Evolutionary conservation across 2,888 invertebrate species (phyloP).

Genomic region (Microctonus aethiopoides): DNA sequence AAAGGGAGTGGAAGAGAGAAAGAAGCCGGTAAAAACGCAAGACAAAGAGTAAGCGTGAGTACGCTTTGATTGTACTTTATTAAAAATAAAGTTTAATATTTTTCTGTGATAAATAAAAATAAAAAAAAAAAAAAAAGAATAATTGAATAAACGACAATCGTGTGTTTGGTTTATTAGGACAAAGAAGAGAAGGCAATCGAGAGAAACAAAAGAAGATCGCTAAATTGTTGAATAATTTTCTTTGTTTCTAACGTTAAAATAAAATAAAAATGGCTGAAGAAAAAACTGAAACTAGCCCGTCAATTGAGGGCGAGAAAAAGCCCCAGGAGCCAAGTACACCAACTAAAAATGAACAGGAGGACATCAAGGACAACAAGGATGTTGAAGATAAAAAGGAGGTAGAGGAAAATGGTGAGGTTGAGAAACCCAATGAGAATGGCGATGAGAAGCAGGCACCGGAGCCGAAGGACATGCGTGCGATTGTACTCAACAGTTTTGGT

Average conservation of each 20-base stretch:
- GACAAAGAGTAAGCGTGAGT: conserved; percentile 33
- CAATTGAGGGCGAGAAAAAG: conserved; percentile 72
- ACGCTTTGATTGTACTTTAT: not conserved
- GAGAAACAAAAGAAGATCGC: not conserved
- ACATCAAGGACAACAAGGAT: conserved; percentile 66
- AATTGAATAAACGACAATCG: not conserved
- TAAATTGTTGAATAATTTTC: not conserved
- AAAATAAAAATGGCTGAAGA: conserved; percentile 62
- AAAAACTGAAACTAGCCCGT: conserved; percentile 62
- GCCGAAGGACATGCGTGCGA: conserved; percentile 86
- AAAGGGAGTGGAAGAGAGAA: conserved; percentile 23
- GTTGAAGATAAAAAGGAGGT: conserved; percentile 69
- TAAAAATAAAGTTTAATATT: not conserved
- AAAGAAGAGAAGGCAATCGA: not conserved
- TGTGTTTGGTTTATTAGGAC: not conserved
- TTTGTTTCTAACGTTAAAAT: not conserved
- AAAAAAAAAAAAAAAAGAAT: not conserved
- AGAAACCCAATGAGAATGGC: conserved; percentile 63
- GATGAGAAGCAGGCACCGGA: conserved; percentile 61
- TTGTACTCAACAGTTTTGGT: conserved; percentile 87
- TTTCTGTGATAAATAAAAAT: not conserved
- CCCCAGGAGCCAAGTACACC: conserved; percentile 65
- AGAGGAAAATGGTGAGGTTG: conserved; percentile 65
- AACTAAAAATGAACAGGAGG: conserved; percentile 54
- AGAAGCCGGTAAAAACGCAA: conserved; percentile 21